Conservation (phyloP, 2,888 invertebrate species). For the Nomada lathburiana region DNA sequence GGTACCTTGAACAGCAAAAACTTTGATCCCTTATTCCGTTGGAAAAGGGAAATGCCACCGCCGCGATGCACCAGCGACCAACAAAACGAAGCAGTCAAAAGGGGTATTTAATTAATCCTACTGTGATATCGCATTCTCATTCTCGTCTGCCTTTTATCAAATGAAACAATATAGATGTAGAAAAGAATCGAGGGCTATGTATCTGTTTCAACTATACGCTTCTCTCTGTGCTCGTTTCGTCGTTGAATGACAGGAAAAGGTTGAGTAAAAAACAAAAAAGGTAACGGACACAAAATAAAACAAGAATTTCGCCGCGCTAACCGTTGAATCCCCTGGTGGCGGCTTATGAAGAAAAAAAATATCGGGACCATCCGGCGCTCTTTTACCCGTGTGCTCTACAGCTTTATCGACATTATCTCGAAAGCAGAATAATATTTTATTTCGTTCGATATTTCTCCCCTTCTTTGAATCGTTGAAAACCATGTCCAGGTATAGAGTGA, state of each 20-base stretch:
- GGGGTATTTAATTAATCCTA: constrained; percentile 29
- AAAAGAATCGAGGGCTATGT: background rate
- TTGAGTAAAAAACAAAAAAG: background rate
- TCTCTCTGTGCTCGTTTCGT: no score
- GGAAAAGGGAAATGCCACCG: background rate
- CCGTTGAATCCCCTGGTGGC: constrained; percentile 8
- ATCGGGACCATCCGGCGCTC: constrained; percentile 22
- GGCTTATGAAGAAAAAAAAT: constrained; percentile 32
- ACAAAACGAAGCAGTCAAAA: background rate
- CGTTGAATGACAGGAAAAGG: no score
- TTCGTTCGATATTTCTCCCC: background rate
- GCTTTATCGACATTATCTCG: constrained; percentile 18
- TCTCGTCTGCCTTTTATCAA: constrained; percentile 7
- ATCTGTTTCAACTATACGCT: constrained; percentile 11
- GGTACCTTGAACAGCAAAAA: background rate
- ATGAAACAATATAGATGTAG: background rate
- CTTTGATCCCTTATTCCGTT: background rate
- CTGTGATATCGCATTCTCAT: background rate
- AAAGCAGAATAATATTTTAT: background rate
- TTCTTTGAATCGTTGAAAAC: constrained; percentile 4
- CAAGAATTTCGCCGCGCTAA: constrained; percentile 37
- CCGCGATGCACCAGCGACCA: background rate
- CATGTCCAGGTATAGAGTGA: no score
- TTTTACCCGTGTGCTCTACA: constrained; percentile 4
- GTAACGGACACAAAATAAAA: constrained; percentile 13